Base-by-base conservation (phyloP, 2,888 invertebrate genomes). In the Cephalotes varians region DNA sequence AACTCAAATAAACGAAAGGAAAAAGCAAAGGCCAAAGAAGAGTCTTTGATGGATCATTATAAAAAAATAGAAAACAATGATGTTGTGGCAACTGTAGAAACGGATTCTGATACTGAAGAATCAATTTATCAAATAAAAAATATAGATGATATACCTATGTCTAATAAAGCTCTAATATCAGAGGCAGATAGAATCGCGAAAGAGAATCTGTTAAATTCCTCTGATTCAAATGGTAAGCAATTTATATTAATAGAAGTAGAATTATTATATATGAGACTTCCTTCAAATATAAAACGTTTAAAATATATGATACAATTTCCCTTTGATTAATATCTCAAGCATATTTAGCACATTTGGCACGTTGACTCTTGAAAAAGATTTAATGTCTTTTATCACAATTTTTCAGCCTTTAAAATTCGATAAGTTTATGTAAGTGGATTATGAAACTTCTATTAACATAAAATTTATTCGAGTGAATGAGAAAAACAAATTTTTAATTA, bases 21-120 rank as follows among this genome's bases (percentile, higher is more conserved):
- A 64, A 65, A 44, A 21, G 3, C 64, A 65, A 3, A 69, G 60
- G 37, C 21, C 0, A 81, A 91, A 60, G 90, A 90, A 49, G 93
- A 93, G 9, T 90, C 90, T 34, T 84, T 92, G 12, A 51, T 92
- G 83, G 90, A 93, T 87, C 91, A 93, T 67, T 85, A 94, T 28
- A 72, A 91, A 31, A 92, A 86, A 64, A 81, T 90, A 2, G 81
- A 91, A 12, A 90, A 92, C 37, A 86, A 82, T 7, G 85, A 89
- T 40, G 58, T 74, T 18, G 34, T 72, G 18, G 72, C 77, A 56
- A 65, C 37, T 31, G 9, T 28, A 44, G 64, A 67, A 47, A 83
- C 85, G 6, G 73, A 84, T 31, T 62, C 64, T 18, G 21, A 49
- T 31, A 15, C 21, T 3, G 49, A 82, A 5, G 81, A 51, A 56